These are phyloP conservation scores for Acarapis woodi DNA, from an alignment of 1,140 invertebrate species.

Conservation along the genomic window DNA sequence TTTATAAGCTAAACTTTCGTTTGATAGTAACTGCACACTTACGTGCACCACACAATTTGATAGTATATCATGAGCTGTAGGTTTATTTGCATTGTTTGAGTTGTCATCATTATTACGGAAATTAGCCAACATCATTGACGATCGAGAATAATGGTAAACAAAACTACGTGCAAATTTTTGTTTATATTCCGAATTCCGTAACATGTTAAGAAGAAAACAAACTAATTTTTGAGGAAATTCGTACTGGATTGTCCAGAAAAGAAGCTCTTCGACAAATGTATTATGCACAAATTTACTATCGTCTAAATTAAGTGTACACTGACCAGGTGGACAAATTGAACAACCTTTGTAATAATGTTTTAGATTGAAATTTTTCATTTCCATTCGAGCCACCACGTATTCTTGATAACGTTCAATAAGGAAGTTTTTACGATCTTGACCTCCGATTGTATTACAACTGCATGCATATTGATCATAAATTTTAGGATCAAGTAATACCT, in stretches of 20 bases:
- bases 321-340: neutral
- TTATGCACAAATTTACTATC: conserved; percentile 26
- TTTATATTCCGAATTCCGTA: conserved; percentile 83
- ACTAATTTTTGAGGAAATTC: conserved; percentile 91
- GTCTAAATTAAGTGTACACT: conserved; percentile 2
- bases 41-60: conserved; percentile 88
- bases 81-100: neutral
- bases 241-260: conserved; percentile 91
- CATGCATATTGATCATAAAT: conserved; percentile 12
- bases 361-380: neutral
- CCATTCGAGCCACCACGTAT: neutral
- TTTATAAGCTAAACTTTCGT: conserved; percentile 54
- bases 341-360: neutral
- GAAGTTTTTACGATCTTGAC: neutral
- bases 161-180: conserved; percentile 73
- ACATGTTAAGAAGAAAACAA: conserved; percentile 75
- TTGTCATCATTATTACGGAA: conserved; percentile 35
- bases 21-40: conserved; percentile 78
- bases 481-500: conserved; percentile 45
- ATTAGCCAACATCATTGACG: conserved; percentile 56
- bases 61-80: conserved; percentile 27
- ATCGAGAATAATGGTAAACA: conserved; percentile 76
- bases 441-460: conserved; percentile 4
- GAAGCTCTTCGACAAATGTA: conserved; percentile 72
- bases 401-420: neutral